These are phyloP conservation scores for Anableps anableps DNA, from an alignment of 2,797 vertebrate genomes.

Conservation along the genomic window DNA sequence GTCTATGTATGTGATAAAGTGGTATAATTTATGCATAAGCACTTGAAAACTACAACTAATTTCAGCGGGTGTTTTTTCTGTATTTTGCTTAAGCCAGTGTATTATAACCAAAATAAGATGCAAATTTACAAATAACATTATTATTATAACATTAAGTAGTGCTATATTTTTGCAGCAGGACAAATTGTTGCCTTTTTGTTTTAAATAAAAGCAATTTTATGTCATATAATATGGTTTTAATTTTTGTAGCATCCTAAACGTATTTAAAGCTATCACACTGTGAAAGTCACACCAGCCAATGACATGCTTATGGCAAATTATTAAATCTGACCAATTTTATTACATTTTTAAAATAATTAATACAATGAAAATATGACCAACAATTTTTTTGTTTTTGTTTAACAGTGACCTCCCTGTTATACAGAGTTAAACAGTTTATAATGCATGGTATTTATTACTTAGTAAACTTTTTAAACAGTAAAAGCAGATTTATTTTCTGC, in stretches of 20 bases:
- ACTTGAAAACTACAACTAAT: neutral
- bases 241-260: neutral
- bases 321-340: neutral
- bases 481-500: neutral
- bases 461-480: neutral
- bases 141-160: neutral
- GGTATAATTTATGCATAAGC: neutral
- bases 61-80: neutral
- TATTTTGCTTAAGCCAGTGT: neutral
- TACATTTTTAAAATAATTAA: no score
- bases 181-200: neutral
- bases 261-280: neutral
- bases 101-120: neutral
- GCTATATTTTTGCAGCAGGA: neutral
- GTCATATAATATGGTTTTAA: no score
- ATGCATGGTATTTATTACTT: neutral
- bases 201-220: neutral
- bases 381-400: no score
- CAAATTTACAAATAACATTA: neutral
- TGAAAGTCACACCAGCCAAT: neutral
- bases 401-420: neutral
- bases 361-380: no score
- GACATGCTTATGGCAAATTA: neutral
- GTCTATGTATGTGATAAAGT: neutral
- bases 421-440: neutral